Evolutionary conservation across 2,113 vertebrate genomes (phyloP), one percentile per base, ranked within the genome.

Genomic region (Alligator mississippiensis): DNA sequence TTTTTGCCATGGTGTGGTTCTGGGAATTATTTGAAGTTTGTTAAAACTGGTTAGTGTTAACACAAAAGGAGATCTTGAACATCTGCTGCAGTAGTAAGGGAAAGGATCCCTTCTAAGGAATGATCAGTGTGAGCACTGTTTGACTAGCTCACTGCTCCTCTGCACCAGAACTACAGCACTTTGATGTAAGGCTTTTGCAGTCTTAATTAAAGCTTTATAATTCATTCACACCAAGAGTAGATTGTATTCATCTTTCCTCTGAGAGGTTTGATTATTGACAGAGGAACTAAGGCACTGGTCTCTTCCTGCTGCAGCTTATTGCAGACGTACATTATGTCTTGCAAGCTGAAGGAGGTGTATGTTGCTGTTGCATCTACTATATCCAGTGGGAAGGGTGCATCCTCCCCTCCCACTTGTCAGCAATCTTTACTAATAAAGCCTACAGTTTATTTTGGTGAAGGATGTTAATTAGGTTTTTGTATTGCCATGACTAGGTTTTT

Each of bases 281-380:
- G 60, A 62, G 58, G 68, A 54, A 24, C 76, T 4, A 28, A 11
- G 3, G 11, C 72, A 28, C 77, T 88, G n/a, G 1, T 76, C 25
- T 38, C 0, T 0, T 0, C 4, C 60, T 47, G 58, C 14, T 5
- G 6, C 70, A 24, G 16, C 77, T 61, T 13, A 0, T 0, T 38
- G 89, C 66, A 76, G 38, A 2, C 28, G 4, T 9, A 22, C 15
- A 13, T 74, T 47, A 47, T 47, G 47, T 8, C 47, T 47, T 47
- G 47, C 47, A 47, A 47, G 47, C 47, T 47, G 47, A 47, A 47
- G 47, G 7, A 47, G 47, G 47, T 47, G 90, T 75, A 61, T 63
- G 47, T 85, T 18, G 6, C 16, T 59, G 82, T 55, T 87, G 80
- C 59, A 3, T 30, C 0, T 0, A 18, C 79, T 21, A 59, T 57